Conservation (phyloP, 2,113 vertebrate species). For the Psephotus haematonotus region DNA sequence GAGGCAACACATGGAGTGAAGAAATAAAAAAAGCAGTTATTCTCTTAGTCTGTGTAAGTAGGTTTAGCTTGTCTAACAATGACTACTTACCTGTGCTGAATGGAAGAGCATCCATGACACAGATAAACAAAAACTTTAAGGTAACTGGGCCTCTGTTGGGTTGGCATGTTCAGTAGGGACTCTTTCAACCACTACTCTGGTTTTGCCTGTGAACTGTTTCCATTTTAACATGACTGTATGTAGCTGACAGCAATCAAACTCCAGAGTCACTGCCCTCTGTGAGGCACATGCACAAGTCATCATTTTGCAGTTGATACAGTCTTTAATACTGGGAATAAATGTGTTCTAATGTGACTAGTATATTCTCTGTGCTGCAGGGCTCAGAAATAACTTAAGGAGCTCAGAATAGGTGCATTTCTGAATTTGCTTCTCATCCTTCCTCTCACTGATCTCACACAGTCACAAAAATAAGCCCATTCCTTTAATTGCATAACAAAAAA, state of each 20-base stretch:
- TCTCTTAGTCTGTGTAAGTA: conserved; percentile 11
- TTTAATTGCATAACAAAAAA: neutral
- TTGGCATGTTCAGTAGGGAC: neutral
- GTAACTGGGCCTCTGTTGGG: neutral
- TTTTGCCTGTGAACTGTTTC: neutral
- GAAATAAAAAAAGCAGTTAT: conserved; percentile 64
- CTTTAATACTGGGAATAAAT: neutral
- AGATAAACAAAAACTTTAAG: neutral
- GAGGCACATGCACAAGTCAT: neutral
- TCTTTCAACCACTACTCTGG: neutral
- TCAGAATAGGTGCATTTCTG: neutral
- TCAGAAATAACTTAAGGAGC: neutral
- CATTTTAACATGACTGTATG: neutral
- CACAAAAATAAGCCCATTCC: neutral
- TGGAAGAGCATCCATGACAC: neutral
- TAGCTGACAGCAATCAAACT: neutral
- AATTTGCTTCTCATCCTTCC: neutral
- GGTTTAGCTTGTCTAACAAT: conserved; percentile 32
- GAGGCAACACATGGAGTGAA: conserved; percentile 64
- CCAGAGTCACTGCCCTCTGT: neutral
- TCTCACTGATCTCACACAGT: neutral
- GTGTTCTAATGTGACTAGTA: neutral
- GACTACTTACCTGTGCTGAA: conserved; percentile 15
- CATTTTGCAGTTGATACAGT: neutral
- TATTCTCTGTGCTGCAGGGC: neutral